These are phyloP conservation scores for Allochrocebus solatus DNA, from an alignment of 2,797 vertebrate species.

Conservation along the genomic window DNA sequence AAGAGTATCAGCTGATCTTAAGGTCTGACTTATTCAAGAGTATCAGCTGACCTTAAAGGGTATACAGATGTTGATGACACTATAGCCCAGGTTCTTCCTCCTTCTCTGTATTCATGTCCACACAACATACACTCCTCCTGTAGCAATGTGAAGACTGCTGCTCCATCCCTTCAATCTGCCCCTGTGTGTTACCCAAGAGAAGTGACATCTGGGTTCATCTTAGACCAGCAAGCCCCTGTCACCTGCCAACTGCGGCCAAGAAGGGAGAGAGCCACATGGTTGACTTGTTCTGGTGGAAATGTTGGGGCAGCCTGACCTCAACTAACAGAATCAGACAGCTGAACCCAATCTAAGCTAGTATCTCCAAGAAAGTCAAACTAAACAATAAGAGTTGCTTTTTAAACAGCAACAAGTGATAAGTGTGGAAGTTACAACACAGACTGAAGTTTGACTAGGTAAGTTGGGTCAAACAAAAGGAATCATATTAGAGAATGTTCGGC, in stretches of 20 bases:
- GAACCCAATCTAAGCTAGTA: accelerated
- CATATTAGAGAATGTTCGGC: accelerated
- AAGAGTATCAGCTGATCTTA: background rate
- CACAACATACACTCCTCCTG: background rate
- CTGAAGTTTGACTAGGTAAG: accelerated
- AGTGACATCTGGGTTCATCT: accelerated
- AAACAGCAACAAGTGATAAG: no score
- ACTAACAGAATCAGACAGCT: background rate
- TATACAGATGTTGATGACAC: no score
- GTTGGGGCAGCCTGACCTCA: accelerated
- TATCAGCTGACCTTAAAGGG: background rate
- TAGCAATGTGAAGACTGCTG: background rate
- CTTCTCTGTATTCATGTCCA: background rate
- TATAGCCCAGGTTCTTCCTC: background rate
- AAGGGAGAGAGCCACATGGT: background rate
- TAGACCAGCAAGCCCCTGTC: background rate
- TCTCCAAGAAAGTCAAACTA: no score
- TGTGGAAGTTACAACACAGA: accelerated
- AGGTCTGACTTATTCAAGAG: background rate
- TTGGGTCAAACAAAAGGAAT: no score
- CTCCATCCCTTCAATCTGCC: background rate
- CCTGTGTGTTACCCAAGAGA: background rate
- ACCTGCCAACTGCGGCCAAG: background rate
- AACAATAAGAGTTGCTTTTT: accelerated
- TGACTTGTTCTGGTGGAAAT: accelerated